A percentile compares a stretch with the other conserved stretches of the same genome.
Evolutionary conservation across 2,888 invertebrate species (phyloP).

Genomic region (Diploptera punctata): DNA sequence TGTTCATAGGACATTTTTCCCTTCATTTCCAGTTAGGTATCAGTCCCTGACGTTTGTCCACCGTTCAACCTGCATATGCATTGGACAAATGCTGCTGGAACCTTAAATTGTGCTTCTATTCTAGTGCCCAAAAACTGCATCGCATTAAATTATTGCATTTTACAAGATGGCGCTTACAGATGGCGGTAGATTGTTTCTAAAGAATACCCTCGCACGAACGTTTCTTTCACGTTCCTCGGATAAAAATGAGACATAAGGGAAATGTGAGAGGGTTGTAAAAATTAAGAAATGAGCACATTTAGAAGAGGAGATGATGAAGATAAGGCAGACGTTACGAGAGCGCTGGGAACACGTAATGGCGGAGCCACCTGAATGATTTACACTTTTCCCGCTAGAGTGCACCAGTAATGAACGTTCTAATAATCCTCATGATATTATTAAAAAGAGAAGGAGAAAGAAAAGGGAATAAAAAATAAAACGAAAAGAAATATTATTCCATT

Average conservation of each 20-base stretch:
- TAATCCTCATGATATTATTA: slow-evolving; percentile 23
- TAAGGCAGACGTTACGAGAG: not conserved
- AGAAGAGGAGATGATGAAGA: not conserved
- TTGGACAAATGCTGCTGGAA: too few relatives aligned
- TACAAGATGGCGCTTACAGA: too few relatives aligned
- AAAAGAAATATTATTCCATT: not conserved
- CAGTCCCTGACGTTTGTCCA: too few relatives aligned
- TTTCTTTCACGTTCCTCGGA: not conserved
- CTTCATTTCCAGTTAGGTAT: too few relatives aligned
- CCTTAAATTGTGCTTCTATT: too few relatives aligned
- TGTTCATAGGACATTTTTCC: too few relatives aligned
- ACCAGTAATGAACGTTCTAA: slow-evolving; percentile 32
- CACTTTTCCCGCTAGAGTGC: slow-evolving; percentile 25
- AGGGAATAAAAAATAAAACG: too few relatives aligned
- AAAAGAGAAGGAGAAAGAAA: too few relatives aligned
- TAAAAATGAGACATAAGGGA: slow-evolving; percentile 14
- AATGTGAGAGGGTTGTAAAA: slow-evolving; percentile 7
- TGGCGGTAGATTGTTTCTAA: not conserved
- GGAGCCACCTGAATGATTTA: slow-evolving; percentile 31
- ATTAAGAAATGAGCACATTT: slow-evolving; percentile 19
- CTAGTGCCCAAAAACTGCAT: too few relatives aligned
- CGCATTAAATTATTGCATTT: too few relatives aligned
- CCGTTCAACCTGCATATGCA: too few relatives aligned
- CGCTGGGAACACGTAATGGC: not conserved
- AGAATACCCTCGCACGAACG: not conserved